A percentile compares a stretch with the other conserved stretches of the same genome.
phyloP scores from a whole-genome alignment of 2,797 vertebrate species.

The Coluber constrictor region DNA sequence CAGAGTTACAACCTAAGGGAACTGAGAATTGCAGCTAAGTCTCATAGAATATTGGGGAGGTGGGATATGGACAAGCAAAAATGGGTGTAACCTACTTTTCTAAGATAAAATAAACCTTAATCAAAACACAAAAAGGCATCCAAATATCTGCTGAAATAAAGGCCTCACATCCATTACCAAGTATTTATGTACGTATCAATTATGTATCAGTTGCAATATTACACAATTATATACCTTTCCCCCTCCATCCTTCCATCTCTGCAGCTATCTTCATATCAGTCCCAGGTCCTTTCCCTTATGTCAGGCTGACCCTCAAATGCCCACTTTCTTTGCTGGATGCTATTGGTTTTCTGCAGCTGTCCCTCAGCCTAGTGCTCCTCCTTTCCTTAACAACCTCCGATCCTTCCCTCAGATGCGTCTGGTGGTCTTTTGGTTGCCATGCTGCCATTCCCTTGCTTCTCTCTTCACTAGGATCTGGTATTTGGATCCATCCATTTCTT shows the following conservation, averaged over 20 bases:
- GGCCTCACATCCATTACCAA: background rate
- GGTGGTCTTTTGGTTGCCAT: background rate
- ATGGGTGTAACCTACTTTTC: background rate
- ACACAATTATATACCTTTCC: background rate
- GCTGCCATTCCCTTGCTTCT: background rate
- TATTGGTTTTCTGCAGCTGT: background rate
- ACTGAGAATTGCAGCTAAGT: background rate
- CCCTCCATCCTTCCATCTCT: background rate
- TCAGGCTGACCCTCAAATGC: background rate
- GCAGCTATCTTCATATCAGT: background rate
- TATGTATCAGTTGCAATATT: background rate
- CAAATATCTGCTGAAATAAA: background rate
- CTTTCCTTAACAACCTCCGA: background rate
- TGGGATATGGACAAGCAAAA: background rate
- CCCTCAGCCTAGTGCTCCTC: background rate
- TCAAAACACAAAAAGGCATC: background rate
- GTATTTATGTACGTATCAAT: background rate
- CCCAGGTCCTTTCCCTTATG: background rate
- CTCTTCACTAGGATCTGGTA: background rate
- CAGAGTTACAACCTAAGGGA: background rate
- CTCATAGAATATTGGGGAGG: background rate
- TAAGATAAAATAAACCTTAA: background rate
- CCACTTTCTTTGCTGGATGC: background rate
- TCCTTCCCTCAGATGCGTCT: background rate
- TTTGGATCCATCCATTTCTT: background rate